Conservation (phyloP, 1,140 invertebrate species). For the Drosophila saltans region DNA sequence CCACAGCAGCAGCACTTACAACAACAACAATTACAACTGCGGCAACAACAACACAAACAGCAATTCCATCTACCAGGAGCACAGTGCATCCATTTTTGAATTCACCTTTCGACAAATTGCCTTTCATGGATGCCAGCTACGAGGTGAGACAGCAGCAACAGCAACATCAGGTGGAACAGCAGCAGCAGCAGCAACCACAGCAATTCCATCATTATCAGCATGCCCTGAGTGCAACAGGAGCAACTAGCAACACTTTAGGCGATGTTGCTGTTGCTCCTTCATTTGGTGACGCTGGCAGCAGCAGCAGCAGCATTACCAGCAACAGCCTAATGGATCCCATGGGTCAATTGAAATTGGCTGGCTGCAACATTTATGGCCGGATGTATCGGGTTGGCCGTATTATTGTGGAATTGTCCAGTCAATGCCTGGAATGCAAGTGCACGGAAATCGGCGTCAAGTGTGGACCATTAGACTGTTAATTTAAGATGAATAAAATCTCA, state of each 20-base stretch:
- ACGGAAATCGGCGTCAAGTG: constrained; percentile 94
- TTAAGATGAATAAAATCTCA: constrained; percentile 47
- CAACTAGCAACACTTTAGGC: constrained; percentile 7
- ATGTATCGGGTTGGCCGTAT: constrained; percentile 94
- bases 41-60: constrained; percentile 24
- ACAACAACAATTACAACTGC: constrained; percentile 23
- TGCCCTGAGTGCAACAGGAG: constrained; percentile 37
- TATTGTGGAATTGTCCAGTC: constrained; percentile 91
- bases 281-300: neutral
- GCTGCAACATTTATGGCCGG: constrained; percentile 95
- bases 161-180: constrained; percentile 20
- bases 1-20: constrained; percentile 34
- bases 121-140: constrained; percentile 81
- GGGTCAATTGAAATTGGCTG: constrained; percentile 90
- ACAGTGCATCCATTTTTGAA: constrained; percentile 75
- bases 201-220: constrained; percentile 75
- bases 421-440: constrained; percentile 93
- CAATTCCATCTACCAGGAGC: constrained; percentile 30
- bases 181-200: constrained; percentile 57
- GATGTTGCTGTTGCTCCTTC: constrained; percentile 6
- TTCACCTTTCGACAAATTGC: constrained; percentile 81
- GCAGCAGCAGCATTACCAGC: constrained; percentile 15
- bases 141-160: constrained; percentile 65
- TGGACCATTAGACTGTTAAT: constrained; percentile 87
- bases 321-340: constrained; percentile 66